Base-by-base conservation (phyloP, 30 jellyfish, hydroid and myxozoan genomes). In the Hydractinia symbiolongicarpus region DNA sequence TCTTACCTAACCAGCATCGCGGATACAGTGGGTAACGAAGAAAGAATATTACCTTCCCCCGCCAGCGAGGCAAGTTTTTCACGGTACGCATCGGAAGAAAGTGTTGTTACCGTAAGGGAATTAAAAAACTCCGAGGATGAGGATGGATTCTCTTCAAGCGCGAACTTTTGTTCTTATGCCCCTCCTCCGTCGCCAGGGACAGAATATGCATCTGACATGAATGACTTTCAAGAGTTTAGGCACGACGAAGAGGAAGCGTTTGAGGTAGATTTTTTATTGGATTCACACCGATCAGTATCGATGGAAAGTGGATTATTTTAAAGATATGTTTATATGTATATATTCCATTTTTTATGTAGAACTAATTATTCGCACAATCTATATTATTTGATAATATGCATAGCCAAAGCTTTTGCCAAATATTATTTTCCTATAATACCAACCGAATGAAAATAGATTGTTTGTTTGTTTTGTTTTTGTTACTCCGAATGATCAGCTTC, bases 131-230 rank as follows among this genome's bases (percentile, higher is more conserved):
- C 57, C 16, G 55, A 51, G 9, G 44, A 61, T 8, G 54, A 57
- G 11, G 55, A 58, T 50, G 82, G 19, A 6, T 15, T 50, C 7
- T 44, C 30, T 44, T 62, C 6, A 5, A 66, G 40, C 50, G 83
- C 56, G 60, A 51, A 68, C 67, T 79, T 61, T 61, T 44, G 30
- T 66, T 53, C 19, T 19, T 79, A 79, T 57, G 86, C 84, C n/a
- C 86, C 87, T 19, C 87, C 87, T 8, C 87, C 87, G 15, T 79
- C 87, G 8, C 85, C 86, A 14, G 83, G 85, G 9, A 57, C 61
- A 19, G 87, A 79, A 66, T 79, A 20, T 79, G 5, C 73, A 20
- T 14, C 84, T 5, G 80, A 71, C 50, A 71, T 71, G 80, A 71
- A 71, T 15, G 61, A 71, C 50, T 71, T 71, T 71, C 17, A 49